Conservation (phyloP, 1,140 invertebrate species). For the Neocloeon triangulifer region DNA sequence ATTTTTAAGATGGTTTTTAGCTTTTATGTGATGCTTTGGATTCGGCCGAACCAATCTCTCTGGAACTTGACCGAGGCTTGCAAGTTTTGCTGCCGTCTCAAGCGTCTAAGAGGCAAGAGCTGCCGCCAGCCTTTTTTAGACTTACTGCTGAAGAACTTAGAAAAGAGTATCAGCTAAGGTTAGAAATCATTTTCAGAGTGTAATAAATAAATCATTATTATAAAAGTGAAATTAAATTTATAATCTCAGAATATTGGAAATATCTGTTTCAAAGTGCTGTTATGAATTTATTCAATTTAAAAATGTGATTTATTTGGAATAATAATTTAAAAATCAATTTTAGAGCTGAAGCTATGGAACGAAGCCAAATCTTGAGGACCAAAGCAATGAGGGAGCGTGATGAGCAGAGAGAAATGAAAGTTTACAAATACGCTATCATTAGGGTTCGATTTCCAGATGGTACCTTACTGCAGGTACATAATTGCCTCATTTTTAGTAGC, state of each 20-base stretch:
- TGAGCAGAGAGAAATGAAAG: constrained; percentile 46
- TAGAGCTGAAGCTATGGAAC: constrained; percentile 55
- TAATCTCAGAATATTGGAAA: not conserved
- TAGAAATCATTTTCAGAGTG: constrained; percentile 7
- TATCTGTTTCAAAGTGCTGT: not conserved
- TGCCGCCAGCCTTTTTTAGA: constrained; percentile 65
- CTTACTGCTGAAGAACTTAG: constrained; percentile 61
- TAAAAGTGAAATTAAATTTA: not conserved
- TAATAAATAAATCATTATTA: not conserved
- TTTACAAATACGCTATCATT: constrained; percentile 68
- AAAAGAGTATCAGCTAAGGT: constrained; percentile 55
- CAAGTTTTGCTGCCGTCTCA: constrained; percentile 63
- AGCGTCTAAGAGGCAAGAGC: constrained; percentile 33
- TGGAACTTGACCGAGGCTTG: constrained; percentile 64
- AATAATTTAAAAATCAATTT: constrained; percentile 10
- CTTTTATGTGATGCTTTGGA: constrained; percentile 49
- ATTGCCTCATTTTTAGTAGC: not conserved
- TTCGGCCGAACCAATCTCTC: constrained; percentile 52
- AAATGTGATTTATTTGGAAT: constrained; percentile 6
- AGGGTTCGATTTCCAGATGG: constrained; percentile 72
- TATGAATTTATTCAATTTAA: constrained; percentile 1
- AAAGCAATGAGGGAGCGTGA: constrained; percentile 84
- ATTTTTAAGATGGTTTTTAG: too few relatives aligned
- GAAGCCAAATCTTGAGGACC: constrained; percentile 57
- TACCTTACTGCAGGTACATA: constrained; percentile 46